A percentile compares a stretch with the other conserved stretches of the same genome.
Conservation (phyloP, 2,888 invertebrate genomes). For the Campoletis raptor region DNA sequence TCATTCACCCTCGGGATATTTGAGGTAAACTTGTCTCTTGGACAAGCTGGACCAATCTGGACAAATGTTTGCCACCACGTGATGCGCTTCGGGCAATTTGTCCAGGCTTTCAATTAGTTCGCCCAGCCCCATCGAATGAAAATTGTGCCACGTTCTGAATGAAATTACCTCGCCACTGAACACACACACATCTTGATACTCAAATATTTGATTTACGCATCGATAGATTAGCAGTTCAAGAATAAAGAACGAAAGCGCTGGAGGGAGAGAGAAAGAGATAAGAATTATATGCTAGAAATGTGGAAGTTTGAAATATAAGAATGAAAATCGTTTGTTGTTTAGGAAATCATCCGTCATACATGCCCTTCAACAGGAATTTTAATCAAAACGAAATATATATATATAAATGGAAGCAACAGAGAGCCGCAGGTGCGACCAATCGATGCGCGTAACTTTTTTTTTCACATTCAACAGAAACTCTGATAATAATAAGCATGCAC, state of each 20-base stretch:
- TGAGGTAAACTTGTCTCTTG: slow-evolving; percentile 63
- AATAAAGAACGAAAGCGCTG: neutral
- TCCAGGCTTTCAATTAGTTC: slow-evolving; percentile 58
- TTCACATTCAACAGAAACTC: slow-evolving; percentile 82
- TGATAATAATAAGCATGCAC: slow-evolving; percentile 66
- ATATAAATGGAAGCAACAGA: slow-evolving; percentile 26
- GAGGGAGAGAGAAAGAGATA: neutral
- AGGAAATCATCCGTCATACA: neutral
- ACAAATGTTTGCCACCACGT: slow-evolving; percentile 81
- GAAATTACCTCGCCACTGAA: slow-evolving; percentile 57
- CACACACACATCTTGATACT: slow-evolving; percentile 15
- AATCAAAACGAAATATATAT: neutral
- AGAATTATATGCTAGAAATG: neutral
- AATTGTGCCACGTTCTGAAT: slow-evolving; percentile 42
- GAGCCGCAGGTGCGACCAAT: slow-evolving; percentile 79
- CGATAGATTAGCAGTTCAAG: neutral
- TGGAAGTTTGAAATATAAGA: neutral
- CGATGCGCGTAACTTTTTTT: slow-evolving; percentile 81
- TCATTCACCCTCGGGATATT: slow-evolving; percentile 78
- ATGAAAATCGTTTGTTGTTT: too few relatives aligned
- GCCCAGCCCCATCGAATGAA: slow-evolving; percentile 31
- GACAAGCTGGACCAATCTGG: slow-evolving; percentile 45
- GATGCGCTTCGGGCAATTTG: slow-evolving; percentile 79
- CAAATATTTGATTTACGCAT: slow-evolving; percentile 38
- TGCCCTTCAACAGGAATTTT: neutral